Percentiles rank a stretch among this genome's conserved stretches.
phyloP scores from a whole-genome alignment of 2,113 vertebrate species.

The Bos javanicus region DNA sequence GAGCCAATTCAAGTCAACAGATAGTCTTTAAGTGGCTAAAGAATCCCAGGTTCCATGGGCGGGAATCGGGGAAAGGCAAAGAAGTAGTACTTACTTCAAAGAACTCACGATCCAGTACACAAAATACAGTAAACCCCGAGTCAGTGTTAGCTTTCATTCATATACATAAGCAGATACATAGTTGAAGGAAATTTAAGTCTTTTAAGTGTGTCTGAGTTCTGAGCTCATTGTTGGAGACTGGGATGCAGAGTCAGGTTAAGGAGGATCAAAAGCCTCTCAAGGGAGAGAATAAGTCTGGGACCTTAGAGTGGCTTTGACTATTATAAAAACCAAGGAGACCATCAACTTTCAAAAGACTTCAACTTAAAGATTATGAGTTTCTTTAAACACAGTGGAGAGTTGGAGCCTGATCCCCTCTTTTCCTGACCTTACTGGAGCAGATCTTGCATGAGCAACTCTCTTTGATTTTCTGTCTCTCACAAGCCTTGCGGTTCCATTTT shows the following conservation, averaged over 20 bases:
- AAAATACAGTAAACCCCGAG: background rate
- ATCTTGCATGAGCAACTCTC: background rate
- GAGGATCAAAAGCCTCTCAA: background rate
- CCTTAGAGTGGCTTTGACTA: background rate
- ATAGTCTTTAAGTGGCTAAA: background rate
- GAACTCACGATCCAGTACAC: background rate
- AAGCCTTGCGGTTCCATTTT: background rate
- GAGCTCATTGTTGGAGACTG: background rate
- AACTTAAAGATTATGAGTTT: background rate
- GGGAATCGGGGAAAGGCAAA: background rate
- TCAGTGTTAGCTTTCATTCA: background rate
- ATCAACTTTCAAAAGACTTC: background rate
- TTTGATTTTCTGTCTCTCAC: background rate
- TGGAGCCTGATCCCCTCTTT: background rate
- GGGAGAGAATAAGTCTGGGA: background rate
- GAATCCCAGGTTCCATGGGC: background rate
- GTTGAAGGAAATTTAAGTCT: background rate
- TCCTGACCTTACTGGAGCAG: background rate
- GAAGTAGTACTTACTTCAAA: background rate
- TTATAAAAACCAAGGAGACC: background rate
- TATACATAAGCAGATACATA: background rate
- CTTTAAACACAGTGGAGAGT: background rate
- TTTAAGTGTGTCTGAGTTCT: background rate
- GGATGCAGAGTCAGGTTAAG: background rate
- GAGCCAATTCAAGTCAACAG: background rate